These are phyloP conservation scores for Phengaris alcon DNA, from an alignment of 2,888 invertebrate genomes.

Conservation along the genomic window DNA sequence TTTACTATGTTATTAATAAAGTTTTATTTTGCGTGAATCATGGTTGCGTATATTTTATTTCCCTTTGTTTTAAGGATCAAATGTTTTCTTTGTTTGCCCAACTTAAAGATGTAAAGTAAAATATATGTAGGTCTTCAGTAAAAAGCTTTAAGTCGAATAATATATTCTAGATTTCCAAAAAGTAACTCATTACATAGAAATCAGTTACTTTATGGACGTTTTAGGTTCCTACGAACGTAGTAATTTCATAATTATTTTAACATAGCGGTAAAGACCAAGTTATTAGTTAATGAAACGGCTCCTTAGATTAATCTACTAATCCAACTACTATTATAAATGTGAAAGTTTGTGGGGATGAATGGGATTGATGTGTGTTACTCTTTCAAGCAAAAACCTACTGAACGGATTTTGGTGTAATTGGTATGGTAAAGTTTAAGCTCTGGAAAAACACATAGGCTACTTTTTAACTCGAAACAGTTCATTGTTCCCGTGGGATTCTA, in stretches of 20 bases:
- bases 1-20: not conserved
- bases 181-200: not conserved
- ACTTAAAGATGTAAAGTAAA: conserved; percentile 10
- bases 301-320: no score
- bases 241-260: not conserved
- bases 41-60: conserved; percentile 11
- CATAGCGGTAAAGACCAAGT: no score
- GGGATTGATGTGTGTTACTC: no score
- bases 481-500: no score
- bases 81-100: conserved; percentile 5
- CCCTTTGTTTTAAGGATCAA: conserved; percentile 35
- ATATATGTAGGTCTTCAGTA: not conserved
- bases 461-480: no score
- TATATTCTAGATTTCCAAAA: not conserved
- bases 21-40: conserved; percentile 10
- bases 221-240: not conserved
- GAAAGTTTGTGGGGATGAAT: no score
- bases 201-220: not conserved
- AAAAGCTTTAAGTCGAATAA: not conserved
- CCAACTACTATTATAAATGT: no score
- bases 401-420: no score
- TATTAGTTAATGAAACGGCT: no score
- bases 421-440: no score
- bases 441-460: no score
- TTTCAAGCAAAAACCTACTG: no score